Percentiles rank a stretch among this genome's conserved stretches.
Conservation (phyloP, 2,888 invertebrate genomes). For the Lycocerus yunnanus region DNA sequence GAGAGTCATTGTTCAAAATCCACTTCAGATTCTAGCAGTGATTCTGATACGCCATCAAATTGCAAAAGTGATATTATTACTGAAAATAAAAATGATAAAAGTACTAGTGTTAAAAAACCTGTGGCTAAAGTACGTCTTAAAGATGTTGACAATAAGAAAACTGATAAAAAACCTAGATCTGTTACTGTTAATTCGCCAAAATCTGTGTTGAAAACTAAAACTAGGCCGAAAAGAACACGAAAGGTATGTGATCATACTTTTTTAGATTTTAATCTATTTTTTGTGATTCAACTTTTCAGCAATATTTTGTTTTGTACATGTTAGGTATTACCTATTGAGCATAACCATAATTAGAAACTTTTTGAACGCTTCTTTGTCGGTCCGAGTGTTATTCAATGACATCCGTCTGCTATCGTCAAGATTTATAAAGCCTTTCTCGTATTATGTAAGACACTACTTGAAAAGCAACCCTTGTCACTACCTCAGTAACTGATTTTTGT, state of each 20-base stretch:
- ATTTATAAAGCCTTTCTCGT: no score
- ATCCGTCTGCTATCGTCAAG: no score
- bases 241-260: constrained; percentile 49
- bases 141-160: constrained; percentile 40
- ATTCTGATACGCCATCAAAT: constrained; percentile 50
- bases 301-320: not conserved
- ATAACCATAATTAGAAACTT: no score
- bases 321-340: no score
- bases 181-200: constrained; percentile 38
- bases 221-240: constrained; percentile 44
- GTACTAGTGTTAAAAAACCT: constrained; percentile 13
- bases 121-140: constrained; percentile 18
- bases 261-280: not conserved
- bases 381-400: no score
- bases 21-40: constrained; percentile 59
- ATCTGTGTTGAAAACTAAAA: constrained; percentile 42
- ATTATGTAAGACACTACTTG: no score
- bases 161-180: constrained; percentile 41
- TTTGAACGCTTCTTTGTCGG: no score
- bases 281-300: not conserved
- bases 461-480: no score
- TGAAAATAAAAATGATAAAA: constrained; percentile 17
- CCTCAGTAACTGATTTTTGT: no score
- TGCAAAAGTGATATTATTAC: constrained; percentile 16
- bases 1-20: constrained; percentile 52